A percentile compares a stretch with the other conserved stretches of the same genome.
Evolutionary conservation across 2,113 vertebrate genomes (phyloP).

Genomic region (Felis chaus): DNA sequence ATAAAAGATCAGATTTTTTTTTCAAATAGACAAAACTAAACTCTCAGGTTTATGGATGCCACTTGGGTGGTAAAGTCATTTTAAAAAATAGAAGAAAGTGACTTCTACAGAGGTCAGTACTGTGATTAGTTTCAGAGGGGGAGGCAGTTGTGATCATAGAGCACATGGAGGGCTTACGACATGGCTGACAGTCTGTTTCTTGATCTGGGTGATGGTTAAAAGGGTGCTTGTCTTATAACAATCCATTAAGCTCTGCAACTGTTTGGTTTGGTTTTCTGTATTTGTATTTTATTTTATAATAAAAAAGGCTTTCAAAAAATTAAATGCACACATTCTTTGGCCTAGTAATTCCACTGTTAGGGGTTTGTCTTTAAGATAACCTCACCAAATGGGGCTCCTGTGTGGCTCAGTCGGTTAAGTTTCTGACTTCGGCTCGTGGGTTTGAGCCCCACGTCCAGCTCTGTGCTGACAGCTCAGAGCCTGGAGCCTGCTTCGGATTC

Average conservation of each 20-base stretch:
- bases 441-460: no score
- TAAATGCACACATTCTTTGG: neutral
- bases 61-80: neutral
- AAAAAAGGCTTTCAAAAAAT: neutral
- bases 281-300: conserved; percentile 34
- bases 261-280: conserved; percentile 1
- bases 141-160: neutral
- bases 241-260: neutral
- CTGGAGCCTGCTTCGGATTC: no score
- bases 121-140: neutral
- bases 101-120: neutral
- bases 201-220: neutral
- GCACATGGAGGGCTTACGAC: neutral
- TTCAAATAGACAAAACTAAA: neutral
- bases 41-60: neutral
- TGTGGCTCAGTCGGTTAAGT: no score
- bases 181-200: neutral
- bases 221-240: neutral
- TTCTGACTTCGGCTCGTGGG: no score
- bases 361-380: conserved; percentile 1
- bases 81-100: neutral
- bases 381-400: neutral
- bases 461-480: no score
- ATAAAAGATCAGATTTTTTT: neutral
- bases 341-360: neutral